Evolutionary conservation across 2,888 invertebrate species (phyloP), one percentile per base, ranked within the genome.

Genomic region (Hedya salicella): DNA sequence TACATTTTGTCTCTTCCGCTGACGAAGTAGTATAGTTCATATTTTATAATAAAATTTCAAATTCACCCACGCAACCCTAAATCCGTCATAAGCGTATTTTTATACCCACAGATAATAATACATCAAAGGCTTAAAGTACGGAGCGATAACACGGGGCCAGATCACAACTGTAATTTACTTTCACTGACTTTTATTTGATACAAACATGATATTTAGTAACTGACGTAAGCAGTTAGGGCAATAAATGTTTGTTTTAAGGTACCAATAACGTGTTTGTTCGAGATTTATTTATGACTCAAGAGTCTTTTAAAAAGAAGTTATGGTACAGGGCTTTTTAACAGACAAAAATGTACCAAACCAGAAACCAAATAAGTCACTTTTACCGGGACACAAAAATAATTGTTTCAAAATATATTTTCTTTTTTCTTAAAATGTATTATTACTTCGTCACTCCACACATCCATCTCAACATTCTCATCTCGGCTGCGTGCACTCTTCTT

Each of bases 111-210:
- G 66, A 66, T 66, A 66, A 63, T 63, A 63, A 66, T 66, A 66
- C 66, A 66, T 66, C 66, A 66, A 66, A 61, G 66, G 61, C 54
- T 66, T 66, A 61, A 65, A 53, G 42, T 21, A 66, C 65, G 39
- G 52, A 62, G 44, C 54, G 66, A 66, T 60, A 65, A 60, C 53
- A 60, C 40, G 40, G 40, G 9, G 40, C 19, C 59, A 49, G 54
- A 66, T 66, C 60, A 61, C 61, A 44, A n/a, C 61, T 66, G 61
- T 66, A 61, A 66, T 66, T 61, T 66, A 66, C 60, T 46, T 40
- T 14, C 9, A 17, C 42, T 32, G 52, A 60, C 46, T 42, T 66
- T 66, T 66, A 66, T 66, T 66, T 54, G 66, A 49, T 54, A 66
- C 49, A 61, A 66, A 61, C 66, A 66, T 66, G 66, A 66, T 61